Conservation (phyloP, 1,140 invertebrate genomes). For the Chrysopa pallens region DNA sequence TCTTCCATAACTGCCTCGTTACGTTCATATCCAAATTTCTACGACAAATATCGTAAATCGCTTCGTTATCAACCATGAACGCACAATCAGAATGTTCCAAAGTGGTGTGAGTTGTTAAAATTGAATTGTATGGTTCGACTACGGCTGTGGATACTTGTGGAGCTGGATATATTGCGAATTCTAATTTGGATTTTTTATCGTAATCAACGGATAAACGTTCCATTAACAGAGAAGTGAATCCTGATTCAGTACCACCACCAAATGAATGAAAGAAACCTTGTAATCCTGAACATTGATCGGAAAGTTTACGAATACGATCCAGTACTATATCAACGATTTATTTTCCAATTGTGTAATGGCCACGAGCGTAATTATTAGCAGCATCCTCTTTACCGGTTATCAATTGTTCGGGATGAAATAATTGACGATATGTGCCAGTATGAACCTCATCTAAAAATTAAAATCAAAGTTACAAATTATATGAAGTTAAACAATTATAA, state of each 20-base stretch:
- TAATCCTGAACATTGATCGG: slow-evolving; percentile 29
- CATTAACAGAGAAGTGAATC: slow-evolving; percentile 39
- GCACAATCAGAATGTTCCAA: slow-evolving; percentile 60
- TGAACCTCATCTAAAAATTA: slow-evolving; percentile 48
- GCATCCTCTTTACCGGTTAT: slow-evolving; percentile 73
- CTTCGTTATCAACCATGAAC: slow-evolving; percentile 78
- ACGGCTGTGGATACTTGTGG: slow-evolving; percentile 57
- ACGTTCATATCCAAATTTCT: slow-evolving; percentile 72
- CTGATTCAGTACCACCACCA: slow-evolving; percentile 55
- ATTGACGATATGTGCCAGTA: slow-evolving; percentile 46
- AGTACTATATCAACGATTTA: slow-evolving; percentile 41
- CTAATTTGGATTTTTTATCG: slow-evolving; percentile 40
- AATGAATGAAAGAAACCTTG: slow-evolving; percentile 64
- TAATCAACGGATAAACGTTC: slow-evolving; percentile 34
- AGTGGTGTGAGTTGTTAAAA: slow-evolving; percentile 59
- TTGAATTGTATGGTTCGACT: slow-evolving; percentile 74
- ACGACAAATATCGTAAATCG: slow-evolving; percentile 79
- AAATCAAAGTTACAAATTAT: too few relatives aligned
- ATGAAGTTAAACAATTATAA: too few relatives aligned
- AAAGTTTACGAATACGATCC: slow-evolving; percentile 34
- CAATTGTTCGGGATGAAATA: slow-evolving; percentile 62
- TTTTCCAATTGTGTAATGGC: slow-evolving; percentile 67
- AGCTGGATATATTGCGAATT: slow-evolving; percentile 47
- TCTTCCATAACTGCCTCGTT: slow-evolving; percentile 64
- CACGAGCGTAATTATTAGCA: slow-evolving; percentile 73